phyloP scores from a whole-genome alignment of 2,888 invertebrate species.

The Oxytorus armatus region DNA sequence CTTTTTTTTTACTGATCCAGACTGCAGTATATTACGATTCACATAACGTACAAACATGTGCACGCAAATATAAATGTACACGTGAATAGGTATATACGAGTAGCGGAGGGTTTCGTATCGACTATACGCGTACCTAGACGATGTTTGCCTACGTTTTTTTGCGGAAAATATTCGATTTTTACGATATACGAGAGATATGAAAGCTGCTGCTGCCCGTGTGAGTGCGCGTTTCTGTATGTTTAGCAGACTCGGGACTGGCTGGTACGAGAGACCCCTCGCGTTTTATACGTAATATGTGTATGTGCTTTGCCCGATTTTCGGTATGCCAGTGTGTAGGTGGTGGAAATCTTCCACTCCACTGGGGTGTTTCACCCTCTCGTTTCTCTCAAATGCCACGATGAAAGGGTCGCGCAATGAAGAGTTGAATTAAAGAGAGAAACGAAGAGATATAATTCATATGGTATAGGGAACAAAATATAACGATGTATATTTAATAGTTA shows the following conservation, averaged over 20 bases:
- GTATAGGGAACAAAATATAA: too few relatives aligned
- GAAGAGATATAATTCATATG: neutral
- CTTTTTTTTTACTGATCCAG: slow-evolving; percentile 9
- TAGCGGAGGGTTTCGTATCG: too few relatives aligned
- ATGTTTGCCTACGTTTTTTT: slow-evolving; percentile 76
- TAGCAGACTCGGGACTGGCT: slow-evolving; percentile 51
- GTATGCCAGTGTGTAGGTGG: neutral
- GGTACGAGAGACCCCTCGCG: slow-evolving; percentile 53
- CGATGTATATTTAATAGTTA: too few relatives aligned
- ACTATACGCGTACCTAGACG: slow-evolving; percentile 36
- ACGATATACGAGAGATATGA: slow-evolving; percentile 75
- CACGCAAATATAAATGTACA: neutral
- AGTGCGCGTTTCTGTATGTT: slow-evolving; percentile 10
- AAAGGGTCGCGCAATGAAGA: slow-evolving; percentile 26
- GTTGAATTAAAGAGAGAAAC: slow-evolving; percentile 4
- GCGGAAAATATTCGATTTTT: slow-evolving; percentile 82
- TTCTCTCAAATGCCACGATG: slow-evolving; percentile 14
- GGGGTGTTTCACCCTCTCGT: slow-evolving; percentile 33
- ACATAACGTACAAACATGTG: neutral
- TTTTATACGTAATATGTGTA: slow-evolving; percentile 34
- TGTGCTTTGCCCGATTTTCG: slow-evolving; percentile 28
- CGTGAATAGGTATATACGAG: neutral
- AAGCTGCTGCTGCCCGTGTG: neutral
- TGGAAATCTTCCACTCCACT: slow-evolving; percentile 19
- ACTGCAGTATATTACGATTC: slow-evolving; percentile 16